Evolutionary conservation across 2,888 invertebrate genomes (phyloP).

Genomic region (Ametastegia equiseti): DNA sequence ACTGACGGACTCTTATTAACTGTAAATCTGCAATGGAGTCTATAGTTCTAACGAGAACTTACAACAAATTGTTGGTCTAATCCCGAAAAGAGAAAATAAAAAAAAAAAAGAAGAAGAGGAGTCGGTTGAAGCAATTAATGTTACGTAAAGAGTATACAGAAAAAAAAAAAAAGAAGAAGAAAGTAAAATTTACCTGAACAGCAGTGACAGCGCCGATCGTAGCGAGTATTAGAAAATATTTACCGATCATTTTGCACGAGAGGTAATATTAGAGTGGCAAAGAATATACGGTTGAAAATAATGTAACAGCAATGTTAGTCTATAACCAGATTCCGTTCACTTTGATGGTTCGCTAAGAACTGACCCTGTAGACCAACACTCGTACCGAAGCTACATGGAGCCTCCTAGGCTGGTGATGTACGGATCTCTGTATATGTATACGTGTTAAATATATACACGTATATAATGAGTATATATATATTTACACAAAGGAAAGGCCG

Average conservation of each 20-base stretch:
- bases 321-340: constrained; percentile 11
- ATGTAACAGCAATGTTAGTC: neutral
- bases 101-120: neutral
- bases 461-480: constrained; percentile 16
- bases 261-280: neutral
- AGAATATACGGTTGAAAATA: neutral
- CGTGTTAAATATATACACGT: neutral
- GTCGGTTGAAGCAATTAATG: neutral
- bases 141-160: too few species aligned
- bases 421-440: too few species aligned
- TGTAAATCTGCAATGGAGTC: neutral
- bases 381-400: neutral
- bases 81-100: neutral
- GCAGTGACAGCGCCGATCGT: constrained; percentile 7
- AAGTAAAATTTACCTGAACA: constrained; percentile 12
- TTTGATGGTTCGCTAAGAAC: constrained; percentile 22
- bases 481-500: constrained; percentile 32
- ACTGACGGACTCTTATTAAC: neutral
- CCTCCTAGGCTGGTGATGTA: neutral
- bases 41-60: too few species aligned
- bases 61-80: too few species aligned
- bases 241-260: constrained; percentile 23
- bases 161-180: neutral
- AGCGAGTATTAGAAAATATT: neutral
- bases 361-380: constrained; percentile 25